Evolutionary conservation across 2,888 invertebrate genomes (phyloP).

Genomic region (Peribatodes rhomboidaria): DNA sequence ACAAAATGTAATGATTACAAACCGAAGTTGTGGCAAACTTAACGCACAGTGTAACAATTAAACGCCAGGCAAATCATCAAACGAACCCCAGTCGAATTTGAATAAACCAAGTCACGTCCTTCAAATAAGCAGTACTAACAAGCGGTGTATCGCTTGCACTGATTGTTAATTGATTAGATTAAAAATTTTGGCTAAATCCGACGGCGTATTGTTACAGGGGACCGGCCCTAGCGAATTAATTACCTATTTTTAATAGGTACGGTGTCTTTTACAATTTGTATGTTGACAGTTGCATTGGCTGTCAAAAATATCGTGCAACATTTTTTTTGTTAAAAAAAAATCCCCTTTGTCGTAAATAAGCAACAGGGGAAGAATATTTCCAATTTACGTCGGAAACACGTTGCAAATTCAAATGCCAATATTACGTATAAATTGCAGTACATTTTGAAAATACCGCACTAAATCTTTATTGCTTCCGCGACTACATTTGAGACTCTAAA

Average conservation of each 20-base stretch:
- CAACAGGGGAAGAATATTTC: constrained; percentile 29
- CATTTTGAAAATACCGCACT: constrained; percentile 65
- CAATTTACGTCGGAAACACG: constrained; percentile 41
- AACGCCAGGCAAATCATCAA: constrained; percentile 76
- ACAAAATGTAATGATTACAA: neutral
- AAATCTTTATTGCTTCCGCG: constrained; percentile 77
- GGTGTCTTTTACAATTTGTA: constrained; percentile 81
- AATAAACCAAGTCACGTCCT: constrained; percentile 83
- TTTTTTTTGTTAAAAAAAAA: neutral
- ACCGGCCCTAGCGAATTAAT: constrained; percentile 70
- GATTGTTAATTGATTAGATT: constrained; percentile 87
- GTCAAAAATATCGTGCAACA: neutral
- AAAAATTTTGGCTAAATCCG: constrained; percentile 82
- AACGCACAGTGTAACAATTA: constrained; percentile 72
- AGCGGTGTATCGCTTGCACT: constrained; percentile 85
- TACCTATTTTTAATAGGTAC: constrained; percentile 68
- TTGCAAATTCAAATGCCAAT: constrained; percentile 44
- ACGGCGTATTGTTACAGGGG: constrained; percentile 77
- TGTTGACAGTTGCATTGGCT: constrained; percentile 67
- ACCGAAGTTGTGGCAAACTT: constrained; percentile 37
- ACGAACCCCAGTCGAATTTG: constrained; percentile 75
- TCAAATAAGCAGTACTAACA: constrained; percentile 85
- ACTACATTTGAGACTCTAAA: constrained; percentile 73
- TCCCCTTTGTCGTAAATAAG: neutral
- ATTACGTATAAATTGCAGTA: constrained; percentile 40